phyloP scores from a whole-genome alignment of 2,888 invertebrate species.

The Epinotia bilunana region DNA sequence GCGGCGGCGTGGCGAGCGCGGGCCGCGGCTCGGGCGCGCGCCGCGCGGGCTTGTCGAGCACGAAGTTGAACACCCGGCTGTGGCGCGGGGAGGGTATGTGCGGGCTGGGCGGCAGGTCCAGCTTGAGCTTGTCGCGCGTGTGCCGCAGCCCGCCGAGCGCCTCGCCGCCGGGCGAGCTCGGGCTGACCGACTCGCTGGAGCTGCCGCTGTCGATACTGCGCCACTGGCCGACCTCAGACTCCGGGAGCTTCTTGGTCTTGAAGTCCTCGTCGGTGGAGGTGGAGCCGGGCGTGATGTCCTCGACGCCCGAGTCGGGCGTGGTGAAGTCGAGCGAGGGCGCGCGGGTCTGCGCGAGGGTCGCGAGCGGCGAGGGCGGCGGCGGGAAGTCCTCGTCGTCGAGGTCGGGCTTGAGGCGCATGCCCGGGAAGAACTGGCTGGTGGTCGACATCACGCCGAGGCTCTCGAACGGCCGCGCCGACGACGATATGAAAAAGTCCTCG shows the following conservation, averaged over 20 bases:
- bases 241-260: conserved; percentile 61
- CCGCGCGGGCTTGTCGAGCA: conserved; percentile 72
- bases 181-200: conserved; percentile 77
- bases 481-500: conserved; percentile 90
- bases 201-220: conserved; percentile 70
- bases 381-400: conserved; percentile 45
- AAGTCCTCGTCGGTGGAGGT: conserved; percentile 63
- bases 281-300: conserved; percentile 85
- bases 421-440: conserved; percentile 89
- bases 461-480: conserved; percentile 89
- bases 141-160: conserved; percentile 88
- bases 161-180: conserved; percentile 73
- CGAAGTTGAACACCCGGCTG: conserved; percentile 75
- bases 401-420: conserved; percentile 75
- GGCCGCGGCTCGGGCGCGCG: conserved; percentile 53
- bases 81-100: conserved; percentile 74
- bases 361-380: conserved; percentile 58
- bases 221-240: conserved; percentile 58
- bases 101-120: conserved; percentile 87
- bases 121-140: conserved; percentile 88
- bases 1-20: conserved; percentile 52
- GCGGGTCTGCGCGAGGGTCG: conserved; percentile 55
- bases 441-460: conserved; percentile 81
- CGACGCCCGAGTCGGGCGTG: conserved; percentile 86
- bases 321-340: conserved; percentile 79